A percentile compares a stretch with the other conserved stretches of the same genome.
These are phyloP conservation scores for Eulithis testata DNA, from an alignment of 2,888 invertebrate genomes.

Conservation along the genomic window DNA sequence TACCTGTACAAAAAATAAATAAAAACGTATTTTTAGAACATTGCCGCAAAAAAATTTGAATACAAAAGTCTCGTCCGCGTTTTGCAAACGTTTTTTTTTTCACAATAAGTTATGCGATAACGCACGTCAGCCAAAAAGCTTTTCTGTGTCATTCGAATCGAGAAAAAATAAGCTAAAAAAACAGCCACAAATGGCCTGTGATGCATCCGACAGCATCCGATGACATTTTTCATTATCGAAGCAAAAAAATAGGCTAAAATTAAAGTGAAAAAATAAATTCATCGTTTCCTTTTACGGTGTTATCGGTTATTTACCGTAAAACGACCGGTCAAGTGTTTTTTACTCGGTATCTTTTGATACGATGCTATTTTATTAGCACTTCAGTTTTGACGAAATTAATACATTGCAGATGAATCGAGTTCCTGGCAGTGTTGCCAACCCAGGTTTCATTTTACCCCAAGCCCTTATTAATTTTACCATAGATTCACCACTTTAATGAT, in stretches of 20 bases:
- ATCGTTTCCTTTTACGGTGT: conserved; percentile 43
- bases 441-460: no score
- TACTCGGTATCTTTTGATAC: conserved; percentile 14
- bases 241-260: conserved; percentile 53
- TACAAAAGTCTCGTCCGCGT: conserved; percentile 62
- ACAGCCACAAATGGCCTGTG: conserved; percentile 55
- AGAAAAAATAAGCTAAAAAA: conserved; percentile 57
- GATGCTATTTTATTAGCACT: not conserved
- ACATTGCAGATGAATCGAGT: conserved; percentile 12
- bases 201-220: conserved; percentile 69
- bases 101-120: conserved; percentile 69
- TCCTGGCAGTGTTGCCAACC: no score
- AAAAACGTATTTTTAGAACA: conserved; percentile 41
- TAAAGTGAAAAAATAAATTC: conserved; percentile 50
- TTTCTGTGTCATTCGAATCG: conserved; percentile 75
- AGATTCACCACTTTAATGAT: no score
- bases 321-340: conserved; percentile 20
- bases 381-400: conserved; percentile 13
- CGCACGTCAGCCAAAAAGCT: conserved; percentile 78
- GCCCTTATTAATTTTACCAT: no score
- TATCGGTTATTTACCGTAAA: conserved; percentile 39
- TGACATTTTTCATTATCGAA: conserved; percentile 76
- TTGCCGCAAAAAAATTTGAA: conserved; percentile 60
- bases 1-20: conserved; percentile 30
- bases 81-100: conserved; percentile 58